Conservation (phyloP, 2,113 vertebrate species). For the Setophaga petechia region DNA sequence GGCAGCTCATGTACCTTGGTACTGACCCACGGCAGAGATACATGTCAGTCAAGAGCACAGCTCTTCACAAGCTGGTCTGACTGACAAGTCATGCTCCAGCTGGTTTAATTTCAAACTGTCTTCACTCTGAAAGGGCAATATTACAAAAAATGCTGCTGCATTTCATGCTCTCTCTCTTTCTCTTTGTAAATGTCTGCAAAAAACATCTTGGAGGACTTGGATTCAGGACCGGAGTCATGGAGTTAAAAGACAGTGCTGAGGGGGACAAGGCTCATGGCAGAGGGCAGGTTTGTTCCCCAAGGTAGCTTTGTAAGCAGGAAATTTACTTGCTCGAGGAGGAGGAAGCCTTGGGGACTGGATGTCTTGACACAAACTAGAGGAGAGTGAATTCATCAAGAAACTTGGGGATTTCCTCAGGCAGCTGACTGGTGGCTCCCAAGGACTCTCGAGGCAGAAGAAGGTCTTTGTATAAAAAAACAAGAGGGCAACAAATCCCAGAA, state of each 20-base stretch:
- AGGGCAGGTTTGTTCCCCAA: not conserved
- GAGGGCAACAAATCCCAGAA: not conserved
- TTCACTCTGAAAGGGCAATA: not conserved
- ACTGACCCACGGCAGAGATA: not conserved
- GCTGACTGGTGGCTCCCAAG: not conserved
- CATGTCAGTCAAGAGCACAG: not conserved
- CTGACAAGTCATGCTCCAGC: not conserved
- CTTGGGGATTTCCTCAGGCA: not conserved
- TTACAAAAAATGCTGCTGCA: not conserved
- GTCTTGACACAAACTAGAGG: not conserved
- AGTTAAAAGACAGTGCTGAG: not conserved
- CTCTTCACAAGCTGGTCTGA: not conserved
- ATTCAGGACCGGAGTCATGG: not conserved
- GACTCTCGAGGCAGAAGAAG: not conserved
- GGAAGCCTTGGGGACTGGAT: not conserved
- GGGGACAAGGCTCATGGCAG: not conserved
- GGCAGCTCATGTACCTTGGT: not conserved
- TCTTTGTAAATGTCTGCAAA: not conserved
- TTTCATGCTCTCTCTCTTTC: not conserved
- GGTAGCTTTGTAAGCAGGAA: not conserved
- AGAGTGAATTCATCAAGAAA: not conserved
- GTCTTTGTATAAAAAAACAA: not conserved
- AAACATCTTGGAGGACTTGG: not conserved
- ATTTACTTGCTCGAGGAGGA: not conserved
- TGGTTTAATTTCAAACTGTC: not conserved